Base-by-base conservation (phyloP, 2,888 invertebrate species). In the Seladonia tumulorum region DNA sequence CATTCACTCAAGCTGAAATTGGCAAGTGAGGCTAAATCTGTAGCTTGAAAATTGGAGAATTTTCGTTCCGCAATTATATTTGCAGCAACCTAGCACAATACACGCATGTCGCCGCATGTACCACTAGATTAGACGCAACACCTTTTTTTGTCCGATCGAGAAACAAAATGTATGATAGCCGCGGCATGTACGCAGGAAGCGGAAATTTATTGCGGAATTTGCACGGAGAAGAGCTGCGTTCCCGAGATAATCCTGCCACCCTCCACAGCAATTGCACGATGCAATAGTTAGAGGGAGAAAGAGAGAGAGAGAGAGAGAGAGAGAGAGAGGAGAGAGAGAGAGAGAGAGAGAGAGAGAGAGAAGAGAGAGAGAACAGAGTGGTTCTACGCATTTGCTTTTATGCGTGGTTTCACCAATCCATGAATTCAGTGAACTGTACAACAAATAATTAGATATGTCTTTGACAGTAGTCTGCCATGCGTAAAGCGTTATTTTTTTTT, bases 181-280 rank as follows among this genome's bases (percentile, higher is more conserved):
- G n/a, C 49, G n/a, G 73, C 53, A 60, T 49, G 76, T 68, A 81
- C 76, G 82, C 81, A 78, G 89, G 79, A 84, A 86, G 83, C 81
- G 87, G 80, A 86, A 85, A 88, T 89, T 89, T 89, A 89, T 87
- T 86, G 85, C 74, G 87, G 89, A 89, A 89, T 89, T 89, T 88
- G 89, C 83, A 83, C 79, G 71, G 73, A 80, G 87, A 76, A 83
- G 80, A 72, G 57, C 82, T 80, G 82, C 84, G 78, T 85, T 89
- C 83, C 78, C 80, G 82, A 87, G 82, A 83, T 88, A 81, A 88
- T 86, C 74, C 79, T 49, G 49, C 79, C 71, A 75, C 78, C 74
- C 53, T 71, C 47, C 25, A 29, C 47, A 68, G 45, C 70, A 42
- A 60, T 22, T 12, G 63, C 18, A 22, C 47, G 60, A 25, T 25